Conservation (phyloP, 37 sponge, comb jelly and placozoan species). For the Halisarca cf. caerulea region DNA sequence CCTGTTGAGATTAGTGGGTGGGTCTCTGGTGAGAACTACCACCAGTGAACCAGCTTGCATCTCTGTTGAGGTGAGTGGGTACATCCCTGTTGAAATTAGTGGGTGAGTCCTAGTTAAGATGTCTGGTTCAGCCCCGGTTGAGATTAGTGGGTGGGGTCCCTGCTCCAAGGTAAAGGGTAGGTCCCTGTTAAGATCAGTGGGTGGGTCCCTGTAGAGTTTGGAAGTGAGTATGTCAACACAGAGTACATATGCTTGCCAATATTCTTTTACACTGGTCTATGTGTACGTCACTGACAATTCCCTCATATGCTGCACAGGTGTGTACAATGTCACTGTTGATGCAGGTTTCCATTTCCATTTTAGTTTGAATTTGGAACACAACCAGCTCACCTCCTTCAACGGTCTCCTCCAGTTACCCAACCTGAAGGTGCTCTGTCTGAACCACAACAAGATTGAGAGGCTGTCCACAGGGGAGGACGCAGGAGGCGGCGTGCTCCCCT, state of each 20-base stretch:
- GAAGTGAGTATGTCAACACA: too few relatives aligned
- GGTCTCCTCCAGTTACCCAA: slow-evolving; percentile 78
- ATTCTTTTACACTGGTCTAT: too few relatives aligned
- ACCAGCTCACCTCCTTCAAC: slow-evolving; percentile 81
- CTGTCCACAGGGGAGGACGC: slow-evolving; percentile 12
- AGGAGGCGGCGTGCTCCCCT: slow-evolving; percentile 44
- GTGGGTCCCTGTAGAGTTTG: background rate
- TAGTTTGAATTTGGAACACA: slow-evolving; percentile 94
- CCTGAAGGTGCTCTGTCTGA: slow-evolving; percentile 92
- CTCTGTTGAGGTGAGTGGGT: slow-evolving; percentile 66
- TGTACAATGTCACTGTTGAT: background rate
- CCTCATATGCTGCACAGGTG: too few relatives aligned
- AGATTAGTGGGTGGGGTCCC: slow-evolving; percentile 74
- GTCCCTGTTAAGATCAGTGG: too few relatives aligned
- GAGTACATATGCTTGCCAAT: too few relatives aligned
- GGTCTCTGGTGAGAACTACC: slow-evolving; percentile 56
- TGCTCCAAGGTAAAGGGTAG: too few relatives aligned
- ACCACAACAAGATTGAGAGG: slow-evolving; percentile 84
- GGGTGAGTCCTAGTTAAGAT: slow-evolving; percentile 20
- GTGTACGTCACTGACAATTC: too few relatives aligned
- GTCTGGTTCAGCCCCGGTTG: slow-evolving; percentile 43
- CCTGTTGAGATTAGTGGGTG: too few relatives aligned
- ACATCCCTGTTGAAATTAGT: too few relatives aligned
- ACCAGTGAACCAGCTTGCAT: slow-evolving; percentile 48
- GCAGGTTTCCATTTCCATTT: background rate